Base-by-base conservation (phyloP, 2,888 invertebrate genomes). In the Apodemia hepburni region DNA sequence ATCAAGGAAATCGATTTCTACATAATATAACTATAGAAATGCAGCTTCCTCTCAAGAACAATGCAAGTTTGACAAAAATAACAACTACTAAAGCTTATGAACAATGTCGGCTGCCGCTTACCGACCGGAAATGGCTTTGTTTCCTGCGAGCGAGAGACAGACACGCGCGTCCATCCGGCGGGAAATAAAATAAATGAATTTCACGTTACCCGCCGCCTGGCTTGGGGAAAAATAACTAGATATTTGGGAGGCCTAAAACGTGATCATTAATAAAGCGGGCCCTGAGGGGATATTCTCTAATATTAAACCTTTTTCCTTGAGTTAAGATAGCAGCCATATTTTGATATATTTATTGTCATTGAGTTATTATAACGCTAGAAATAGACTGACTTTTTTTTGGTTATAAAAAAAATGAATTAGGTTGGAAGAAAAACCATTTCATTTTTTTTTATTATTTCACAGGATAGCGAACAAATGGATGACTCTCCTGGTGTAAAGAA, bases 151-250 rank as follows among this genome's bases (percentile, higher is more conserved):
- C 73, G 71, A 72, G 76, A 75, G 51, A 38, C 51, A 5, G 54
- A 17, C 78, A 76, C 75, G 76, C 73, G 75, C 74, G 73, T 73
- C 72, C 79, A 76, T 85, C 83, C 83, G 80, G 71, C 75, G 82
- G 82, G 82, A 84, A 85, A 87, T 83, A 80, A 82, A 85, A 82
- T 81, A 81, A 87, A 85, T 82, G 80, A 83, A 87, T 83, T 84
- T 82, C 81, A 78, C 80, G 81, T 82, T 78, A 81, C 76, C 76
- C 68, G 74, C 42, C 42, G 42, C 42, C 15, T 75, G 71, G 72
- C 71, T 70, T 73, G 71, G 76, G 76, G 74, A 79, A 81, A 79
- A 79, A 82, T 78, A 81, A 76, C 75, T 73, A 73, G 67, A 71
- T 72, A 79, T 75, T 76, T 75, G 22, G 38, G 17, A 42, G 22